These are phyloP conservation scores for Gobio occitaniae DNA, from an alignment of 2,797 vertebrate genomes.

Conservation along the genomic window DNA sequence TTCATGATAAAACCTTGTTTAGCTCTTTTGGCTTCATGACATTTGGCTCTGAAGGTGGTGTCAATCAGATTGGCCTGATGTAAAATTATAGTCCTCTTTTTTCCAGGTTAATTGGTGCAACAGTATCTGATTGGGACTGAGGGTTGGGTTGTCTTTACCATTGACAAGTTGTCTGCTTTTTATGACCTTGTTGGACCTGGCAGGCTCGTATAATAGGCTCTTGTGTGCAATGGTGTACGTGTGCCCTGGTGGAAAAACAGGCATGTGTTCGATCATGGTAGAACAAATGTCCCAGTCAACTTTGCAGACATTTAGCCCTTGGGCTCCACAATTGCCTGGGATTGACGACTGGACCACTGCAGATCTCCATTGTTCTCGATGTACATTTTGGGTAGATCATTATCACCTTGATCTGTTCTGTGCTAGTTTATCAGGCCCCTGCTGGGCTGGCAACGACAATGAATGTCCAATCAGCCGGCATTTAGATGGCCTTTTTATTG, in stretches of 20 bases:
- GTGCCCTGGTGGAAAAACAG: constrained; percentile 64
- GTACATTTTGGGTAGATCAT: constrained; percentile 65
- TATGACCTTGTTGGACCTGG: constrained; percentile 57
- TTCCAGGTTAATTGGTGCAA: constrained; percentile 61
- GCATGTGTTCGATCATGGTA: constrained; percentile 60
- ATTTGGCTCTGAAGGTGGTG: constrained; percentile 21
- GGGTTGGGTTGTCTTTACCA: constrained; percentile 57
- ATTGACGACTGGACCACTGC: constrained; percentile 60
- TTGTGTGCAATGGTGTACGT: constrained; percentile 60
- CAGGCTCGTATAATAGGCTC: constrained; percentile 61
- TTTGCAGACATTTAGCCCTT: constrained; percentile 54
- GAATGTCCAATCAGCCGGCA: constrained; percentile 3
- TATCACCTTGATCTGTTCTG: constrained; percentile 67
- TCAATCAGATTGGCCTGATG: constrained; percentile 19
- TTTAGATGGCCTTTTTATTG: constrained; percentile 30
- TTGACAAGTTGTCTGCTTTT: constrained; percentile 63
- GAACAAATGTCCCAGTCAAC: constrained; percentile 65
- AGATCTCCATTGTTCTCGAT: constrained; percentile 62
- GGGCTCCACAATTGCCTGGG: constrained; percentile 60
- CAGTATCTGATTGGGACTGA: constrained; percentile 37
- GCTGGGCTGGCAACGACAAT: constrained; percentile 54
- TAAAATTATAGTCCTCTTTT: constrained; percentile 50
- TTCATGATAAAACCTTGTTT: constrained; percentile 50
- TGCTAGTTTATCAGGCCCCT: constrained; percentile 65
- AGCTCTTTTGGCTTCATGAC: constrained; percentile 21